Percentiles rank a stretch among this genome's conserved stretches.
Conservation (phyloP, 2,888 invertebrate genomes). For the Rhagonycha fulva region DNA sequence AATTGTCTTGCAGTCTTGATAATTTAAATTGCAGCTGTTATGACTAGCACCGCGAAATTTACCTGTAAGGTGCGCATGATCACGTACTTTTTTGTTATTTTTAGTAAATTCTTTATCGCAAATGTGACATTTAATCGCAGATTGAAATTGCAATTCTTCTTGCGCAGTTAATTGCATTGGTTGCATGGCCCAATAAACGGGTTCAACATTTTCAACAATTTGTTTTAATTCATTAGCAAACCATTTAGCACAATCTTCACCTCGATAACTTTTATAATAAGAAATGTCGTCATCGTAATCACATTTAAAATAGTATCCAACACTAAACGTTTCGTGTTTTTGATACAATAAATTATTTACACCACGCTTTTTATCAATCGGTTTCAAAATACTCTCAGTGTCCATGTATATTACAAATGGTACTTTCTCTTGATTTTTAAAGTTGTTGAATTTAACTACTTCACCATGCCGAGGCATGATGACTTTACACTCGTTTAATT, state of each 20-base stretch:
- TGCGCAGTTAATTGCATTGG: background rate
- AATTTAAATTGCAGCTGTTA: constrained; percentile 39
- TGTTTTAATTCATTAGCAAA: constrained; percentile 17
- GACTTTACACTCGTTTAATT: background rate
- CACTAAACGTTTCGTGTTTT: constrained; percentile 26
- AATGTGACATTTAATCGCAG: constrained; percentile 11
- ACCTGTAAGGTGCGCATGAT: constrained; percentile 39
- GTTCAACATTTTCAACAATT: constrained; percentile 1
- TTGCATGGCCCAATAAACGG: background rate
- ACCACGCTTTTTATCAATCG: background rate
- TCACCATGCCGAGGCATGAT: background rate
- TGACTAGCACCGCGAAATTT: constrained; percentile 32
- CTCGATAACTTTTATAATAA: constrained; percentile 28
- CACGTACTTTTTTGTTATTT: constrained; percentile 22
- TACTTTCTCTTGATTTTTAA: constrained; percentile 12
- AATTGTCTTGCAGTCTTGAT: constrained; percentile 27
- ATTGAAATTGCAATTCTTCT: background rate
- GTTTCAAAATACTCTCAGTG: constrained; percentile 15
- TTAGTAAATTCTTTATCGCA: constrained; percentile 11
- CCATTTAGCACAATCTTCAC: constrained; percentile 33
- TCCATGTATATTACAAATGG: constrained; percentile 25
- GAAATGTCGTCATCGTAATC: constrained; percentile 35
- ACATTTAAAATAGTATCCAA: constrained; percentile 37
- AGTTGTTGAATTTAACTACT: constrained; percentile 7
- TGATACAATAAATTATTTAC: constrained; percentile 1